A percentile compares a stretch with the other conserved stretches of the same genome.
Evolutionary conservation across 2,113 vertebrate genomes (phyloP).

Genomic region (Terrapene triunguis): DNA sequence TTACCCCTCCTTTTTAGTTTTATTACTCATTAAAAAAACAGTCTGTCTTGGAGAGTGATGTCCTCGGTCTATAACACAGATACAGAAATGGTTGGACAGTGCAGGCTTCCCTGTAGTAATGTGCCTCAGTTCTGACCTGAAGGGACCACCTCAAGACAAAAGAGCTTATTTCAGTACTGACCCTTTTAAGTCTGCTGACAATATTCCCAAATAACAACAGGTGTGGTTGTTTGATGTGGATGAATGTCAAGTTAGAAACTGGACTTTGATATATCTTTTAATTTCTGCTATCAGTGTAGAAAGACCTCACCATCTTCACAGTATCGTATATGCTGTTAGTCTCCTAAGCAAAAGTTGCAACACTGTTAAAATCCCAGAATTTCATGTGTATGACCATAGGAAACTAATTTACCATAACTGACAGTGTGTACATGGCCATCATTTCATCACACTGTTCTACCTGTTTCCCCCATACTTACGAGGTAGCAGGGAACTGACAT

Average conservation of each 20-base stretch:
- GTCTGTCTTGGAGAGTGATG: not conserved
- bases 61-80: not conserved
- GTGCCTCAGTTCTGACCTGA: not conserved
- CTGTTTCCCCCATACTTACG: not conserved
- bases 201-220: not conserved
- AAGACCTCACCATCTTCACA: not conserved
- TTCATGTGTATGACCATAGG: not conserved
- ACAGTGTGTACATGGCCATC: not conserved
- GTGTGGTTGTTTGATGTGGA: not conserved
- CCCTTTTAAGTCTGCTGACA: not conserved
- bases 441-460: not conserved
- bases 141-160: not conserved
- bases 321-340: not conserved
- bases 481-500: not conserved
- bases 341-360: not conserved
- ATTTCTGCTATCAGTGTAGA: not conserved
- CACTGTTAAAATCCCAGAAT: too few species aligned
- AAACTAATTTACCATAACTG: not conserved
- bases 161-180: not conserved
- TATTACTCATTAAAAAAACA: not conserved
- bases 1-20: conserved; percentile 27
- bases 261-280: not conserved
- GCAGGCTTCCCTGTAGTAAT: not conserved
- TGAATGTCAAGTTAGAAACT: not conserved
- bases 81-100: not conserved